A percentile compares a stretch with the other conserved stretches of the same genome.
These are phyloP conservation scores for Tauraco erythrolophus DNA, from an alignment of 2,113 vertebrate species.

Conservation along the genomic window DNA sequence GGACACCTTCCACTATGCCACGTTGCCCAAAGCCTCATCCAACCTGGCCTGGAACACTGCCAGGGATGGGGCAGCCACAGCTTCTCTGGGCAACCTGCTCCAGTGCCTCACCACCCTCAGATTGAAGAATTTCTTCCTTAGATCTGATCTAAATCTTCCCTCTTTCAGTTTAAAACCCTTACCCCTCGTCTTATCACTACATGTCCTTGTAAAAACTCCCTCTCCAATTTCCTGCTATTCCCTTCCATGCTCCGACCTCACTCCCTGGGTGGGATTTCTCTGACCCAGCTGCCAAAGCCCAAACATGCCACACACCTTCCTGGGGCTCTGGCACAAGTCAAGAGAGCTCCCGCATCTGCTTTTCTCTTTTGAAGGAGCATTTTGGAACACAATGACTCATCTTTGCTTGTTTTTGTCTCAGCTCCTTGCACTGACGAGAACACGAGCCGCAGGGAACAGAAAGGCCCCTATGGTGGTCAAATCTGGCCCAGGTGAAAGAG, in stretches of 20 bases:
- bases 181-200: too few species aligned
- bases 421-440: background rate
- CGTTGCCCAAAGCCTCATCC: too few species aligned
- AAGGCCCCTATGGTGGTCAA: background rate
- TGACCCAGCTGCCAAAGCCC: background rate
- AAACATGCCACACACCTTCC: background rate
- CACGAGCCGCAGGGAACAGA: background rate
- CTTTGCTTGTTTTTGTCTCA: background rate
- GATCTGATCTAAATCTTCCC: too few species aligned
- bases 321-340: rapidly evolving
- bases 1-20: too few species aligned
- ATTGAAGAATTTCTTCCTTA: too few species aligned
- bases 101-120: too few species aligned
- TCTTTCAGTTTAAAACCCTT: too few species aligned
- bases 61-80: too few species aligned
- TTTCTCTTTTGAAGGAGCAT: background rate
- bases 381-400: slow-evolving; percentile 26
- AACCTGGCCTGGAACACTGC: too few species aligned
- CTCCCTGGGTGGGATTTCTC: background rate
- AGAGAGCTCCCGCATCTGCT: background rate
- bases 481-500: background rate
- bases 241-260: background rate
- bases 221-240: too few species aligned
- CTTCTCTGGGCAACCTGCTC: too few species aligned
- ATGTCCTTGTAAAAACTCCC: too few species aligned